Evolutionary conservation across 1,140 invertebrate species (phyloP), one percentile per base, ranked within the genome.

Genomic region (Sarcophaga peregrina): DNA sequence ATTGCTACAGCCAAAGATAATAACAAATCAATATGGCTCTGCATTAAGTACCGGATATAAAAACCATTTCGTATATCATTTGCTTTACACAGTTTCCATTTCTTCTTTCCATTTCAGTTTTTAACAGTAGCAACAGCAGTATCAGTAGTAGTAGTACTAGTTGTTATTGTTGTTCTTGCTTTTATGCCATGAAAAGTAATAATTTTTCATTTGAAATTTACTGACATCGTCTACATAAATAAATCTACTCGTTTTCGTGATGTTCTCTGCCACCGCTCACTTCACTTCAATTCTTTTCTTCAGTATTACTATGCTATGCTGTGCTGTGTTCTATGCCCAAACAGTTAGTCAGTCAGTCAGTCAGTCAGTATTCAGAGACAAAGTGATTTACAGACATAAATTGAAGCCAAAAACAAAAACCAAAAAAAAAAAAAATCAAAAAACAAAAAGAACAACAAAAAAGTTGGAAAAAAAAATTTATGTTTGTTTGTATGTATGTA

Each of bases 121-220:
- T 58, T n/a, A 68, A 20, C 10, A 68, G 17, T 9, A 68, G n/a
- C 8, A 37, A n/a, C 10, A 68, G 17, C n/a, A 68, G n/a, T 20
- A n/a, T n/a, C n/a, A 20, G 17, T 17, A 20, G 62, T 68, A 37
- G 4, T 4, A 37, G 25, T 37, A 37, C 25, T 37, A 37, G 25
- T 37, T 37, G 25, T 37, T 37, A 4, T 37, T 37, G 25, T 37
- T 37, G 25, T 37, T 37, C 4, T n/a, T n/a, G n/a, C n/a, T 37
- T 37, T 37, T 37, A 37, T 37, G 62, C 8, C 62, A 68, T 68
- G 62, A 68, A 68, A 58, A 68, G 62, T 25, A 68, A 68, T 68
- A 68, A 68, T 25, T 68, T 68, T 68, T 68, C 62, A 68, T 68
- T 68, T 68, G 62, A 68, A 68, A 68, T 68, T 68, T 68, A 68